These are phyloP conservation scores for Drosophila tsacasi DNA, from an alignment of 1,140 invertebrate species.

Conservation along the genomic window DNA sequence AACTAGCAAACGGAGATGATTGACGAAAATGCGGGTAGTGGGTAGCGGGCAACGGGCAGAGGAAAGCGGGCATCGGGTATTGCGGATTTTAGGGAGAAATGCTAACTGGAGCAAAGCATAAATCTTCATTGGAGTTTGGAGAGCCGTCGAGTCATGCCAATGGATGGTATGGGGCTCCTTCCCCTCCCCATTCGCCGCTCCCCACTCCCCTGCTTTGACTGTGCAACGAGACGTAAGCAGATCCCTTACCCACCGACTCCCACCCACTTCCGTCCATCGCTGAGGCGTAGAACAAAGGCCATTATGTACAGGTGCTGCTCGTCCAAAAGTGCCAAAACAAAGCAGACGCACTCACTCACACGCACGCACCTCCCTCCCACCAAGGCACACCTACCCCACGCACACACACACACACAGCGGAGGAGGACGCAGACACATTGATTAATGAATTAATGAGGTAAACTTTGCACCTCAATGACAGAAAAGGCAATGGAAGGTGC, in stretches of 20 bases:
- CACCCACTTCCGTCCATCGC: conserved; percentile 40
- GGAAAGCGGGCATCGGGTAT: background rate
- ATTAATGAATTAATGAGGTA: conserved; percentile 85
- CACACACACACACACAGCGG: conserved; percentile 32
- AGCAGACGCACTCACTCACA: conserved; percentile 71
- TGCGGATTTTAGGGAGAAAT: conserved; percentile 15
- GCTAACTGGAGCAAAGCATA: conserved; percentile 70
- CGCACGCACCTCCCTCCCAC: conserved; percentile 24
- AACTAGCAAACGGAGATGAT: conserved; percentile 73
- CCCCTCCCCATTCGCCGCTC: background rate
- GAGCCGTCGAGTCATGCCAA: conserved; percentile 67
- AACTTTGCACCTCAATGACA: conserved; percentile 84
- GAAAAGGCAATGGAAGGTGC: conserved; percentile 55
- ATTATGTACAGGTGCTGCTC: conserved; percentile 83
- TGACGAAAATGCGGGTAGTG: conserved; percentile 57
- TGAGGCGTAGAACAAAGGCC: conserved; percentile 80
- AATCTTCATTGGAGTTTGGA: conserved; percentile 76
- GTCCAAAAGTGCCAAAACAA: conserved; percentile 82
- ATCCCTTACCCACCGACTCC: conserved; percentile 8
- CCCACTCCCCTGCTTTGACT: conserved; percentile 44
- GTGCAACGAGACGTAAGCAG: conserved; percentile 70
- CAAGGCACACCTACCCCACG: conserved; percentile 11
- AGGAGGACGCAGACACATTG: conserved; percentile 74
- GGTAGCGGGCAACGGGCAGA: background rate
- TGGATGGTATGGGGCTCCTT: conserved; percentile 3